These are phyloP conservation scores for Operophtera brumata DNA, from an alignment of 2,888 invertebrate genomes.

Conservation along the genomic window DNA sequence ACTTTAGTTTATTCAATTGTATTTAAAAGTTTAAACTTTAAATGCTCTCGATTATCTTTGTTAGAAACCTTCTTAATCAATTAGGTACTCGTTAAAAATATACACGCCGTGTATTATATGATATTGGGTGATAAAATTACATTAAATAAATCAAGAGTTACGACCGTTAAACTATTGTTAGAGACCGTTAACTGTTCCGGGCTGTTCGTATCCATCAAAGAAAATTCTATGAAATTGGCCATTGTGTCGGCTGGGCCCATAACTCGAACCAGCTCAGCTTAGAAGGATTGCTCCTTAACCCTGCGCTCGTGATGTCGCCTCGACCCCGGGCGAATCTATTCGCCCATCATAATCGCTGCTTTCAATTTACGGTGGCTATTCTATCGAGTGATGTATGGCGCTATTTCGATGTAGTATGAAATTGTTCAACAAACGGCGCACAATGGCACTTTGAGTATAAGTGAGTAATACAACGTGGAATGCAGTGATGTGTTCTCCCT, in stretches of 20 bases:
- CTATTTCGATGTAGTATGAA: slow-evolving; percentile 32
- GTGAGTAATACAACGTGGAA: background rate
- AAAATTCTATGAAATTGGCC: slow-evolving; percentile 73
- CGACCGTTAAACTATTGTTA: slow-evolving; percentile 42
- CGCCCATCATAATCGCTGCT: slow-evolving; percentile 75
- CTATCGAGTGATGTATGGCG: slow-evolving; percentile 59
- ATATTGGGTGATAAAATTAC: slow-evolving; percentile 18
- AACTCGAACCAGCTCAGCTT: slow-evolving; percentile 63
- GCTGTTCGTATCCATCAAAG: slow-evolving; percentile 64
- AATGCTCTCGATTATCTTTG: background rate
- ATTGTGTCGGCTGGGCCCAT: slow-evolving; percentile 71
- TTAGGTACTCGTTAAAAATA: slow-evolving; percentile 14
- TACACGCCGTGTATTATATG: background rate
- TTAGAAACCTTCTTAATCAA: slow-evolving; percentile 6
- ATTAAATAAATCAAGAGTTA: slow-evolving; percentile 29
- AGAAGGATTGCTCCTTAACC: slow-evolving; percentile 74
- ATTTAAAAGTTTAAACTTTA: no score
- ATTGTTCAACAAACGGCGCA: slow-evolving; percentile 17
- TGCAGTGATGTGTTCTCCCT: slow-evolving; percentile 11
- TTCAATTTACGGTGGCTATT: slow-evolving; percentile 76
- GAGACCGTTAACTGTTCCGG: slow-evolving; percentile 55
- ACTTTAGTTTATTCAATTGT: slow-evolving; percentile 9
- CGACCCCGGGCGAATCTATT: slow-evolving; percentile 72
- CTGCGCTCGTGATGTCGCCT: slow-evolving; percentile 73
- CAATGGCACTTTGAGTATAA: slow-evolving; percentile 1